A percentile compares a stretch with the other conserved stretches of the same genome.
phyloP scores from a whole-genome alignment of 2,113 vertebrate species.

The Phaethon lepturus region DNA sequence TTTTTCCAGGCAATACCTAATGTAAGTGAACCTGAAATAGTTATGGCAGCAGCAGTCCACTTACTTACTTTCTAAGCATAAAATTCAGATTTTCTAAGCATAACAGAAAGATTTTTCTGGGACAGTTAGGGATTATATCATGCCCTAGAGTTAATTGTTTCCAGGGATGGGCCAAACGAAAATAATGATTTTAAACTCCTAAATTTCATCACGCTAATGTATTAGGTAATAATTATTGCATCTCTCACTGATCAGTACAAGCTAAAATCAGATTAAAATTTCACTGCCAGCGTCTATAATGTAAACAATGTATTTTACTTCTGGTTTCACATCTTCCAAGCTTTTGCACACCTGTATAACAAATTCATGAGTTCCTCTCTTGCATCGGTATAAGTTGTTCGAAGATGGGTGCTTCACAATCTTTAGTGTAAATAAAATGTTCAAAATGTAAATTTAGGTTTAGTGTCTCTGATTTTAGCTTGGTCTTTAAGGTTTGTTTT shows the following conservation, averaged over 20 bases:
- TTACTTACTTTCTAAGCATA: neutral
- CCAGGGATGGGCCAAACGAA: neutral
- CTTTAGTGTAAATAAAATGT: neutral
- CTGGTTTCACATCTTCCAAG: neutral
- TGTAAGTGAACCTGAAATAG: slow-evolving; percentile 53
- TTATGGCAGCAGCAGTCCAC: neutral
- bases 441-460: neutral
- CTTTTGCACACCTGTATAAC: neutral
- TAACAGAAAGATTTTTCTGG: neutral
- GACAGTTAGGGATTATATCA: neutral
- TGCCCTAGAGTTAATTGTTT: neutral
- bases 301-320: neutral
- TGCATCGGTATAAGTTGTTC: neutral
- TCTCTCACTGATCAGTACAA: neutral
- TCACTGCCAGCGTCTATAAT: neutral
- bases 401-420: neutral
- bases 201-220: neutral
- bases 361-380: neutral
- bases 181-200: neutral
- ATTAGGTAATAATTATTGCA: neutral
- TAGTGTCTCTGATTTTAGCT: neutral
- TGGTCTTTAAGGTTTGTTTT: neutral
- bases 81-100: neutral
- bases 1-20: slow-evolving; percentile 70
- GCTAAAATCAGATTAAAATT: neutral